Evolutionary conservation across 1,140 invertebrate species (phyloP).

Genomic region (Latrodectus geometricus): DNA sequence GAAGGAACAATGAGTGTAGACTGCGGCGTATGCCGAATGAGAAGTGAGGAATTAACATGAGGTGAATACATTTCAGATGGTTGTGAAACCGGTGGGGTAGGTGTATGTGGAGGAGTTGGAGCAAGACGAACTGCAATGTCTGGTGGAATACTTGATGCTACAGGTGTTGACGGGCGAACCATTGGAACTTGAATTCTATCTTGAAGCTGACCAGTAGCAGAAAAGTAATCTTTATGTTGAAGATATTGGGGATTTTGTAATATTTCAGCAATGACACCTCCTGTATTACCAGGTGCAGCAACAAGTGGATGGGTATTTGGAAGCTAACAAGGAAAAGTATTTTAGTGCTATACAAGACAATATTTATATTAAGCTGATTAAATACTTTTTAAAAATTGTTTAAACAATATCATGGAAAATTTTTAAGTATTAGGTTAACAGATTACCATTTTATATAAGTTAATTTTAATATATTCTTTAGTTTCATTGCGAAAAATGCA

Average conservation of each 20-base stretch:
- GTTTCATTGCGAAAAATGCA: too few relatives aligned
- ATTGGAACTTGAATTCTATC: constrained; percentile 58
- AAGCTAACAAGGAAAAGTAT: not conserved
- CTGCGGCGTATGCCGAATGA: constrained; percentile 58
- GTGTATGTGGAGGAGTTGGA: constrained; percentile 62
- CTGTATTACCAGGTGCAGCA: not conserved
- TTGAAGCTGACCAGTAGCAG: constrained; percentile 50
- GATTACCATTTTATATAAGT: too few relatives aligned
- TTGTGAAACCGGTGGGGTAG: constrained; percentile 44
- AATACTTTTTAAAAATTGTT: too few relatives aligned
- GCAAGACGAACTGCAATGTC: constrained; percentile 59
- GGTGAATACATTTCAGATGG: constrained; percentile 36
- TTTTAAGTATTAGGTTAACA: too few relatives aligned
- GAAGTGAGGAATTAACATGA: constrained; percentile 41
- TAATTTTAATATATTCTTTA: too few relatives aligned
- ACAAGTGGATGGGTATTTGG: not conserved
- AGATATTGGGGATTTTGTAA: constrained; percentile 66
- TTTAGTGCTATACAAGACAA: too few relatives aligned
- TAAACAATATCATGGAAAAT: too few relatives aligned
- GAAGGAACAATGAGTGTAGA: constrained; percentile 44
- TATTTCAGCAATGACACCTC: constrained; percentile 68
- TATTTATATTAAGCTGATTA: too few relatives aligned
- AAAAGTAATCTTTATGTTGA: constrained; percentile 64
- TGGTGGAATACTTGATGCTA: constrained; percentile 53
- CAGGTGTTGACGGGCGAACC: constrained; percentile 61